Evolutionary conservation across 2,797 vertebrate genomes (phyloP).

Genomic region (Acanthornis magna): DNA sequence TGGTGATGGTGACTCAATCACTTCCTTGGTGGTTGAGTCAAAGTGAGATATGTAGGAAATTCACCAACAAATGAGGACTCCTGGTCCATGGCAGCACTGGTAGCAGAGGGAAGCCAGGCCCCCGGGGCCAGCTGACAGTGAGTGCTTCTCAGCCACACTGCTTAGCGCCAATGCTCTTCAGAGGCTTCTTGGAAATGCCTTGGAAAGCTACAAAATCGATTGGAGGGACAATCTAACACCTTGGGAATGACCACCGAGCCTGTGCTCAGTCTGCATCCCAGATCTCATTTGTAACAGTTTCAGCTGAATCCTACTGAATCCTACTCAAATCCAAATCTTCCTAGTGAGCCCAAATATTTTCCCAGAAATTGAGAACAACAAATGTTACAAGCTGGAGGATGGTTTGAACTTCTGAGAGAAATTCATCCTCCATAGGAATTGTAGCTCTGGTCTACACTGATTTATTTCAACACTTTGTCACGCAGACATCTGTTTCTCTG

Average conservation of each 20-base stretch:
- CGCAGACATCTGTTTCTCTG: background rate
- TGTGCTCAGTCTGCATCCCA: background rate
- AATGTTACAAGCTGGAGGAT: background rate
- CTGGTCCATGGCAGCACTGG: background rate
- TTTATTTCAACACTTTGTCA: background rate
- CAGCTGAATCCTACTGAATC: background rate
- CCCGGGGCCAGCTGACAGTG: background rate
- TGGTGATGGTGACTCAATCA: background rate
- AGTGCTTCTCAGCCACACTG: background rate
- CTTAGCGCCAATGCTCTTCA: background rate
- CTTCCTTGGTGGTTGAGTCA: background rate
- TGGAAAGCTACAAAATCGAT: background rate
- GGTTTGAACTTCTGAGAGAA: background rate
- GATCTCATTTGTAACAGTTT: background rate
- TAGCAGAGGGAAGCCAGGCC: background rate
- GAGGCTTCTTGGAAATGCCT: background rate
- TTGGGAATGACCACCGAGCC: background rate
- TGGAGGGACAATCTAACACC: background rate
- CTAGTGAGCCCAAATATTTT: background rate
- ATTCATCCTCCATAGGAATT: background rate
- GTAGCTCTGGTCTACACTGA: background rate
- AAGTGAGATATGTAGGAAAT: background rate
- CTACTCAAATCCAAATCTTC: background rate
- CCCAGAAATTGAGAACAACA: background rate
- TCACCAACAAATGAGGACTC: background rate